Evolutionary conservation across 2,113 vertebrate genomes (phyloP).

Genomic region (Grallaria varia): DNA sequence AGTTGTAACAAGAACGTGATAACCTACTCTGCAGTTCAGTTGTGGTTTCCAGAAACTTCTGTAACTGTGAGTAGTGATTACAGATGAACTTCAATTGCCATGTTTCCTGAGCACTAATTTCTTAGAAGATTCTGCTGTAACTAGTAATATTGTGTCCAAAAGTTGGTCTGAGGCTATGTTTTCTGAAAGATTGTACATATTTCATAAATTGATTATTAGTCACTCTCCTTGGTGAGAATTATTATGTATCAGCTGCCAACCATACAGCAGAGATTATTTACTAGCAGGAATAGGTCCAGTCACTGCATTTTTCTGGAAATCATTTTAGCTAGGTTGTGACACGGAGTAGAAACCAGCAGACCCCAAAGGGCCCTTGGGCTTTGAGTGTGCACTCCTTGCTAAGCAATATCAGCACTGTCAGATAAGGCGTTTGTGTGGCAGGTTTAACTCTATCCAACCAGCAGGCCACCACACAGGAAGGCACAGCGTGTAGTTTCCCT

Average conservation of each 20-base stretch:
- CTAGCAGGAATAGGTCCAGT: not conserved
- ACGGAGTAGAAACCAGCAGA: not conserved
- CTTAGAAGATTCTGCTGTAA: not conserved
- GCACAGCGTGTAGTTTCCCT: not conserved
- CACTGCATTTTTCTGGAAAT: not conserved
- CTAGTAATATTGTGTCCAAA: not conserved
- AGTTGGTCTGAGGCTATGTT: not conserved
- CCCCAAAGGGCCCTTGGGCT: not conserved
- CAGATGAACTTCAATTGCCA: not conserved
- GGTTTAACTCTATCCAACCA: rapidly evolving
- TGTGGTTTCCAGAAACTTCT: not conserved
- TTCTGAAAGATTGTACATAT: not conserved
- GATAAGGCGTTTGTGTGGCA: not conserved
- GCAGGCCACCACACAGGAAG: rapidly evolving
- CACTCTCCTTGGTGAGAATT: not conserved
- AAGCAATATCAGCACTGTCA: not conserved
- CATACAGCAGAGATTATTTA: not conserved
- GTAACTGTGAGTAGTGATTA: not conserved
- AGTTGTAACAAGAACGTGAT: not conserved
- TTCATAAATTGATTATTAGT: not conserved
- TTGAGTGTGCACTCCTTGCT: not conserved
- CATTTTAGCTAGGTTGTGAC: not conserved
- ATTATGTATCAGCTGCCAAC: not conserved
- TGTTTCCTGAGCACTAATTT: not conserved
- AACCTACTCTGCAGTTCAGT: not conserved